Conservation (phyloP, 2,113 vertebrate species). For the Paedocypris sp. region DNA sequence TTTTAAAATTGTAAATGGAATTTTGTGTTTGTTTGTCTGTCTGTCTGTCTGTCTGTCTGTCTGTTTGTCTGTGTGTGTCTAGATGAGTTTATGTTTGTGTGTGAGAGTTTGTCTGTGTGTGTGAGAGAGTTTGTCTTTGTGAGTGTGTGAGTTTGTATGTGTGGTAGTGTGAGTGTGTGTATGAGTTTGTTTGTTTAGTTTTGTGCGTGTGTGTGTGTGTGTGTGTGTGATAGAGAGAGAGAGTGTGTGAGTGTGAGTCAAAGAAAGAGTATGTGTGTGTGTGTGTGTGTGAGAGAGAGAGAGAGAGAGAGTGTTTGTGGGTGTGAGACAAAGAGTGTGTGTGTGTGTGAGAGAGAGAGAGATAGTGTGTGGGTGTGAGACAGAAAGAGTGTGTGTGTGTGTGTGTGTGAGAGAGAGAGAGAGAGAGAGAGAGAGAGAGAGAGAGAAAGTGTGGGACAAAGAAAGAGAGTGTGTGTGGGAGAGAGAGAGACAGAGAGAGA, state of each 20-base stretch:
- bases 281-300: too few species aligned
- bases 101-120: neutral
- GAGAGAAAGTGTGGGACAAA: too few species aligned
- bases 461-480: neutral
- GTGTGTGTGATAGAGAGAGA: too few species aligned
- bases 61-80: conserved; percentile 10
- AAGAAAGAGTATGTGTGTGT: too few species aligned
- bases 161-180: too few species aligned
- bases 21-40: neutral
- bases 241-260: too few species aligned
- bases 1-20: neutral
- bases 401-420: neutral
- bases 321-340: too few species aligned
- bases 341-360: conserved; percentile 12
- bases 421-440: too few species aligned
- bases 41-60: neutral
- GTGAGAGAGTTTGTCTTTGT: neutral
- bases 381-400: neutral
- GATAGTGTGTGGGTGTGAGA: neutral
- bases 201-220: neutral
- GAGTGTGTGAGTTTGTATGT: neutral
- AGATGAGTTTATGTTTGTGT: neutral
- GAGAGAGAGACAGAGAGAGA: too few species aligned
- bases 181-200: neutral
- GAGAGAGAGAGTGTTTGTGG: too few species aligned